Evolutionary conservation across 2,113 vertebrate species (phyloP), one percentile per base, ranked within the genome.

Genomic region (Rhinopomastus cyanomelas): DNA sequence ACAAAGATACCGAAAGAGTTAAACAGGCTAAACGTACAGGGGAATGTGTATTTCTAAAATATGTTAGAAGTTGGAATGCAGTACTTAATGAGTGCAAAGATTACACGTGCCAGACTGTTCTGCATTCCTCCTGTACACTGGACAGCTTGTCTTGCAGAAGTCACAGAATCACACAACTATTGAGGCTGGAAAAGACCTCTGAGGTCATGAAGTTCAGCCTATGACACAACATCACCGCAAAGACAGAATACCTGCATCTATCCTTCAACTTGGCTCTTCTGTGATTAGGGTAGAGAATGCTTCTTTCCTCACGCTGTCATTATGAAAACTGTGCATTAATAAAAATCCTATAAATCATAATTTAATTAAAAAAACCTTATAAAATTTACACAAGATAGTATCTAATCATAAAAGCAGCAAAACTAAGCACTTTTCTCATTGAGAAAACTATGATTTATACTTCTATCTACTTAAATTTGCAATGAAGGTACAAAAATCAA

Each of bases 71-170:
- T 57, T 76, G 56, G 56, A 15, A 48, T 16, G 20, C 51, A n/a
- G n/a, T 57, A 48, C 66, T 53, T 21, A 73, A 7, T 61, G 26
- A 77, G 21, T 42, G 29, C 14, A 73, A 85, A 74, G n/a, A 34
- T 36, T 8, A 73, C 15, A 29, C 4, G 25, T 4, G 44, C 9
- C 11, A 66, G 57, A 79, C 23, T 29, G 10, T 72, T 86, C 19
- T 61, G 17, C 56, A 65, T 65, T 90, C 67, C 89, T 92, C 73
- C 25, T 59, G 29, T 79, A 84, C 62, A 90, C 92, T 62, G 59
- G 49, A 95, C 92, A 82, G 44, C 62, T 93, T 92, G 59, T 81
- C 87, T 91, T 93, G 30, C 78, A 75, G n/a, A 42, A 42, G 39
- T 42, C 39, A 42, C 39, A 42, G 39, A 42, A 42, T 42, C 39